Conservation (phyloP, 2,888 invertebrate genomes). For the Cynaeus angustus region DNA sequence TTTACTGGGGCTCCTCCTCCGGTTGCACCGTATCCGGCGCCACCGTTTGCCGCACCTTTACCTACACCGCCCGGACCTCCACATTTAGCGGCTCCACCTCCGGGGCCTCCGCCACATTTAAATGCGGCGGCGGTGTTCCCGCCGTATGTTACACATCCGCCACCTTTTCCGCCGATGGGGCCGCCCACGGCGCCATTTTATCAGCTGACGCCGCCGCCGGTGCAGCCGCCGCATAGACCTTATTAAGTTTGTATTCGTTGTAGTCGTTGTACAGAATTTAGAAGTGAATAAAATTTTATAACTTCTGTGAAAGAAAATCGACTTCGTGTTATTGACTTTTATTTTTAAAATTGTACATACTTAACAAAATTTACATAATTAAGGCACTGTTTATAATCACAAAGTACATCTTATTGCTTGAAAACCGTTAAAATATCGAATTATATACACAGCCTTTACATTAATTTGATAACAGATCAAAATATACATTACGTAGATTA, state of each 20-base stretch:
- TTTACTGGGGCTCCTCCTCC: conserved; percentile 65
- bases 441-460: conserved; percentile 62
- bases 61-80: conserved; percentile 57
- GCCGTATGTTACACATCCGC: conserved; percentile 65
- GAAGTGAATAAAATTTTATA: no score
- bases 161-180: conserved; percentile 70
- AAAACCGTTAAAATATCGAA: conserved; percentile 56
- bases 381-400: conserved; percentile 61
- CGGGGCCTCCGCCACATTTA: conserved; percentile 71
- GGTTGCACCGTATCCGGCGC: conserved; percentile 55
- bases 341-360: conserved; percentile 47
- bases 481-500: conserved; percentile 38
- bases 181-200: conserved; percentile 71
- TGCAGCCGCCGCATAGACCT: conserved; percentile 69
- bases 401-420: conserved; percentile 53
- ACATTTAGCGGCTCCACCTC: conserved; percentile 70
- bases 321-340: conserved; percentile 24
- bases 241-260: conserved; percentile 62
- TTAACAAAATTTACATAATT: conserved; percentile 48
- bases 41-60: conserved; percentile 46
- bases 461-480: conserved; percentile 43
- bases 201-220: conserved; percentile 65
- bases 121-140: conserved; percentile 65
- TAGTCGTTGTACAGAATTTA: not conserved
- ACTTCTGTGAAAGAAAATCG: no score